Evolutionary conservation across 2,113 vertebrate species (phyloP), one percentile per base, ranked within the genome.

Genomic region (Tetraodon nigroviridis): DNA sequence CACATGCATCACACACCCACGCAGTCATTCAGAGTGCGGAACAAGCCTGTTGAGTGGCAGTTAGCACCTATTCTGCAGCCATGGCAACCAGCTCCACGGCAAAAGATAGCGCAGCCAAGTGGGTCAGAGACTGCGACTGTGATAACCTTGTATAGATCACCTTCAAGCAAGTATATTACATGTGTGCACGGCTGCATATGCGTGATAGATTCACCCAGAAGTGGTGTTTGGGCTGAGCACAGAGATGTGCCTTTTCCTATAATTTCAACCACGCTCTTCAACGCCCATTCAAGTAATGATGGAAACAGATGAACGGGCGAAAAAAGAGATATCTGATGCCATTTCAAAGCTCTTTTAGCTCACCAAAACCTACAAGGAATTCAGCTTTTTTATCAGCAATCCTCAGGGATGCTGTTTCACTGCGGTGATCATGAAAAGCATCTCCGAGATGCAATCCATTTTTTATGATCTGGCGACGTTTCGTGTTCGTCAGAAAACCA

Each of bases 61-160:
- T 85, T 87, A 84, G 83, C 79, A 86, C 80, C 86, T 85, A 82
- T 85, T 82, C 86, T 74, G 87, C 83, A 85, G 80, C 84, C 87
- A 89, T 89, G 84, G 87, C 84, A 89, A 89, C 87, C 70, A 78
- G 83, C 79, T 82, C 82, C 84, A 87, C 81, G 53, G 77, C 79
- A 62, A 86, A 84, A 86, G 85, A 86, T 87, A 79, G 72, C 59
- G 48, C 84, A 84, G 83, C 84, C 83, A 87, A 87, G 83, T 89
- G 84, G 87, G 87, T 89, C 87, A 87, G 81, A 82, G 79, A 82
- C 77, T 86, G 77, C 19, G 73, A 79, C 68, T 58, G 68, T 13
- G 83, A 86, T 87, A 86, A 89, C 86, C 83, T 86, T 86, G 86
- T 73, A 76, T 67, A 83, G 80, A 85, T 83, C 83, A 84, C 79